Percentiles rank a stretch among this genome's conserved stretches.
These are phyloP conservation scores for Lamprotornis superbus DNA, from an alignment of 2,113 vertebrate species.

Conservation along the genomic window DNA sequence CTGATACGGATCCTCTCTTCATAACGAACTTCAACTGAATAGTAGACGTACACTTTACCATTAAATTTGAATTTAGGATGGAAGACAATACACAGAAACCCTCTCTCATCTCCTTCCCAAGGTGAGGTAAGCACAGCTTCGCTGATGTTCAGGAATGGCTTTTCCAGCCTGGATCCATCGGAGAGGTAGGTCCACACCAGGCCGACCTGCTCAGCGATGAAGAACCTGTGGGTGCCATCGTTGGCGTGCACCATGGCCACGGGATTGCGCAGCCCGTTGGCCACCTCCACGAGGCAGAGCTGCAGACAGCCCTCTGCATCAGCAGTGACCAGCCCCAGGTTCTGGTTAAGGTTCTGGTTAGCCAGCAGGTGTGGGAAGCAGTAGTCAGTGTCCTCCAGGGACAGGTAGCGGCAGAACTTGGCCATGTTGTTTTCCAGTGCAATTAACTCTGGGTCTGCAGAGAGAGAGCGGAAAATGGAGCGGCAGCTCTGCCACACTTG, in stretches of 20 bases:
- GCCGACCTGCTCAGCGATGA: constrained; percentile 93
- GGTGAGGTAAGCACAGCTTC: constrained; percentile 88
- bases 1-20: constrained; percentile 93
- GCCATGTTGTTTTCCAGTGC: constrained; percentile 71
- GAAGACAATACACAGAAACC: constrained; percentile 90
- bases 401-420: constrained; percentile 79
- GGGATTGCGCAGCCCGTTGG: constrained; percentile 88
- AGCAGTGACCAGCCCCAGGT: constrained; percentile 82
- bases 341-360: constrained; percentile 78
- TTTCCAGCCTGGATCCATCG: constrained; percentile 79
- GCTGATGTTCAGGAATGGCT: constrained; percentile 90
- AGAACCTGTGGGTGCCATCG: constrained; percentile 91
- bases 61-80: constrained; percentile 88
- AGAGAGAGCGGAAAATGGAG: constrained; percentile 75
- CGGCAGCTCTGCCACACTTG: constrained; percentile 83
- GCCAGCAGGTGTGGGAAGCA: constrained; percentile 88
- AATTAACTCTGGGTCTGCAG: constrained; percentile 69
- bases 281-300: constrained; percentile 88
- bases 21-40: constrained; percentile 84
- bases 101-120: constrained; percentile 96
- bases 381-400: constrained; percentile 87
- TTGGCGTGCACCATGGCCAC: constrained; percentile 91
- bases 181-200: constrained; percentile 93
- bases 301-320: constrained; percentile 87
- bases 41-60: constrained; percentile 91